A percentile compares a stretch with the other conserved stretches of the same genome.
Evolutionary conservation across 2,888 invertebrate genomes (phyloP).

Genomic region (Fabriciana adippe): DNA sequence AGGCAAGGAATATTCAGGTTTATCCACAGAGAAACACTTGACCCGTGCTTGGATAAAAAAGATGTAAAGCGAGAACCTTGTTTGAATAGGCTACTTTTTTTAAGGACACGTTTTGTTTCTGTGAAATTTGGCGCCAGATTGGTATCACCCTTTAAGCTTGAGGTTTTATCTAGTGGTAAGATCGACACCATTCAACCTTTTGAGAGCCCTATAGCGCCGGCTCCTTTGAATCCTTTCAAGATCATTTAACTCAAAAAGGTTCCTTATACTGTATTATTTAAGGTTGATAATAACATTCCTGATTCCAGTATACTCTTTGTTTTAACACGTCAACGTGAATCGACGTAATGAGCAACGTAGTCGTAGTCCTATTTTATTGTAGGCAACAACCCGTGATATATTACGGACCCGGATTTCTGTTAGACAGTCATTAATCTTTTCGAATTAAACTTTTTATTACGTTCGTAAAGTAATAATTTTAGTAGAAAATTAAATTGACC

Average conservation of each 20-base stretch:
- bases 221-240: conserved; percentile 53
- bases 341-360: conserved; percentile 55
- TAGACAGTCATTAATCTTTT: conserved; percentile 44
- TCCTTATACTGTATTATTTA: background rate
- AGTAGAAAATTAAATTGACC: background rate
- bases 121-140: conserved; percentile 79
- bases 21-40: conserved; percentile 13
- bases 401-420: conserved; percentile 45
- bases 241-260: conserved; percentile 13
- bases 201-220: conserved; percentile 52
- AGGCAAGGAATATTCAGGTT: background rate
- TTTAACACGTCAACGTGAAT: conserved; percentile 61
- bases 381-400: conserved; percentile 49
- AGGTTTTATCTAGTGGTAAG: conserved; percentile 62
- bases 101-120: conserved; percentile 57
- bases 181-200: conserved; percentile 66
- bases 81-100: conserved; percentile 51
- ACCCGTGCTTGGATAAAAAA: conserved; percentile 30
- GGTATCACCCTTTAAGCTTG: conserved; percentile 53
- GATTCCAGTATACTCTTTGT: conserved; percentile 50
- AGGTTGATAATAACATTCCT: conserved; percentile 7
- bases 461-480: conserved; percentile 20
- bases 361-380: conserved; percentile 48
- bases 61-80: conserved; percentile 31
- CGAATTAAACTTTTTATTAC: conserved; percentile 42